phyloP scores from a whole-genome alignment of 1,140 invertebrate species.

The Lordiphosa clarofinis region DNA sequence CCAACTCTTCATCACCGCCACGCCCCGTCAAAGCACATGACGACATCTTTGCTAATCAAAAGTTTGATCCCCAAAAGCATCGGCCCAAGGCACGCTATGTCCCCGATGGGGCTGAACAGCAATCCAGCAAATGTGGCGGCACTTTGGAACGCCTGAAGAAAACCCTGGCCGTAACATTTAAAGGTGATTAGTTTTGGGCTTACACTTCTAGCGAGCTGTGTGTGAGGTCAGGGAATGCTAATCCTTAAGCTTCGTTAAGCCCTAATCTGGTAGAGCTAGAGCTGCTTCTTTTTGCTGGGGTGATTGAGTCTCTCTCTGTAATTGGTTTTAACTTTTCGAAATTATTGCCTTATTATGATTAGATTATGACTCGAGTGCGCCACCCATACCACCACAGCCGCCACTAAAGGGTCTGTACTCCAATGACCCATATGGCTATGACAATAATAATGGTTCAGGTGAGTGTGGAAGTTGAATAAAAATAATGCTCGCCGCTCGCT shows the following conservation, averaged over 20 bases:
- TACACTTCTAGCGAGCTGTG: constrained; percentile 8
- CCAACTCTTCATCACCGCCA: constrained; percentile 58
- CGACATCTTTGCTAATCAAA: constrained; percentile 85
- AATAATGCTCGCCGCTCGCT: background rate
- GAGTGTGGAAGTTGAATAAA: constrained; percentile 39
- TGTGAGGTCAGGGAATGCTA: constrained; percentile 4
- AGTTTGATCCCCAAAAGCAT: constrained; percentile 87
- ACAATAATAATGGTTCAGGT: constrained; percentile 57
- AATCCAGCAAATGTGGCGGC: constrained; percentile 10
- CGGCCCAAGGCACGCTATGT: constrained; percentile 88
- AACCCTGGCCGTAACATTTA: constrained; percentile 65
- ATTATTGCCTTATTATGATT: constrained; percentile 51
- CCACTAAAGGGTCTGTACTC: constrained; percentile 49
- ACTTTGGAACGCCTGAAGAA: constrained; percentile 51
- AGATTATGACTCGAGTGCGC: constrained; percentile 72
- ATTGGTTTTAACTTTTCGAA: constrained; percentile 53
- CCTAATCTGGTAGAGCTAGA: constrained; percentile 44
- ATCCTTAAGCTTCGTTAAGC: no score
- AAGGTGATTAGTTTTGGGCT: constrained; percentile 54
- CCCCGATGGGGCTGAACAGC: constrained; percentile 80
- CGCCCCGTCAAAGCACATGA: constrained; percentile 56
- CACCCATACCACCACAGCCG: constrained; percentile 65
- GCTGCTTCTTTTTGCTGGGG: constrained; percentile 24
- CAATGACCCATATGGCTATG: constrained; percentile 48
- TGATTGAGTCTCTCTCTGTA: constrained; percentile 13